Evolutionary conservation across 2,888 invertebrate species (phyloP).

Genomic region (Zaprionus lineosus): DNA sequence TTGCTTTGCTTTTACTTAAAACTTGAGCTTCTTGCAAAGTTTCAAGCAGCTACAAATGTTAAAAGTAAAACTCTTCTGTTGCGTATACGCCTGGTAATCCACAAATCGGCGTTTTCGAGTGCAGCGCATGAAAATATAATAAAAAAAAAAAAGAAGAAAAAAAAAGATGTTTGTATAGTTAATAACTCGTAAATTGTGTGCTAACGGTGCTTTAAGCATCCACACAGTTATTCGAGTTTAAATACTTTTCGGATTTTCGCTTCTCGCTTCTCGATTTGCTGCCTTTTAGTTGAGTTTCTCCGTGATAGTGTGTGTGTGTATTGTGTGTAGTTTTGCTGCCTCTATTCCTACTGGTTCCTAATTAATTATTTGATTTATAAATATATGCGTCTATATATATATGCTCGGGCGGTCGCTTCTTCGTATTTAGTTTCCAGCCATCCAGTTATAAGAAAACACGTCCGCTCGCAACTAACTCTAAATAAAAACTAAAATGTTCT

Average conservation of each 20-base stretch:
- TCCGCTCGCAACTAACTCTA: constrained; percentile 82
- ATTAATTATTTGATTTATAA: constrained; percentile 66
- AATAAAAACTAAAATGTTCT: constrained; percentile 80
- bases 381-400: constrained; percentile 63
- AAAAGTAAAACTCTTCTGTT: constrained; percentile 25
- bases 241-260: constrained; percentile 52
- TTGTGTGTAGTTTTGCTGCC: constrained; percentile 59
- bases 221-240: constrained; percentile 29
- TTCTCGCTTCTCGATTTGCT: constrained; percentile 20
- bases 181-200: not conserved
- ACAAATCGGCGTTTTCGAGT: constrained; percentile 72
- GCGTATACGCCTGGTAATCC: constrained; percentile 81
- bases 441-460: constrained; percentile 81
- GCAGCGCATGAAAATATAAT: constrained; percentile 44
- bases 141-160: constrained; percentile 13
- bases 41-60: constrained; percentile 34
- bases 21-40: constrained; percentile 60
- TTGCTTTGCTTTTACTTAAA: constrained; percentile 19
- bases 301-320: no score
- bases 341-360: constrained; percentile 57
- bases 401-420: constrained; percentile 59
- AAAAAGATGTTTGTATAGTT: constrained; percentile 20
- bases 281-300: no score
- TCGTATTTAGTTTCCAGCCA: constrained; percentile 81
- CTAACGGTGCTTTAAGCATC: constrained; percentile 20